Evolutionary conservation across 1,140 invertebrate species (phyloP), one percentile per base, ranked within the genome.

Genomic region (Brachionus asplanchnoidis): DNA sequence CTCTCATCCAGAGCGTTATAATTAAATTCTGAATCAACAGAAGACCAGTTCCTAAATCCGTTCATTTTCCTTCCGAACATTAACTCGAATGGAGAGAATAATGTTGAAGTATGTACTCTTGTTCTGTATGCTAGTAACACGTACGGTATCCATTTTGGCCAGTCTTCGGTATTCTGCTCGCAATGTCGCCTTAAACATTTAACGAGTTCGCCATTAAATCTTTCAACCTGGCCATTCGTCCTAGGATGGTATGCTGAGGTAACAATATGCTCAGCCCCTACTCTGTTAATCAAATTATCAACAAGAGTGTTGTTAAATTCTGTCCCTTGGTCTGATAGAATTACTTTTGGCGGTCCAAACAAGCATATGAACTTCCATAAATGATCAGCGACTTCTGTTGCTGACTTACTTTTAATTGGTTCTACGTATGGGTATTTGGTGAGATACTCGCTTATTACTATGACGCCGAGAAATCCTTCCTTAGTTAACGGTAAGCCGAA

Each of bases 21-120:
- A 20, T 36, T 20, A 8, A 65, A 65, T 50, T 75, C 44, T 28
- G 44, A 9, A 28, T 36, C 70, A 50, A 42, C 3, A 6, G 36
- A 42, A 50, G 70, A 44, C 70, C 70, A 75, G 32, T 75, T 50
- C 40, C 14, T 36, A 50, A 75, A 75, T 26, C 17, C 44, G 40
- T 73, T 73, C 68, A 73, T 73, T 42, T 73, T 73, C 12, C 32
- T 44, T 23, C 26, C n/a, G 26, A 75, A 75, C 70, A 75, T 40
- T 75, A 75, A 36, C 12, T 26, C 12, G 26, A 40, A 75, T 26
- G 70, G 17, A 8, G 56, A 60, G 56, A 20, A 60, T 8, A 14
- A 17, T 26, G 56, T 5, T 60, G 8, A 44, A 11, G 42, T 44
- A 44, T 44, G 42, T 1, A 44, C 2, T 56, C 26, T 26, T 8